Percentiles rank a stretch among this genome's conserved stretches.
Conservation (phyloP, 2,888 invertebrate species). For the Patella pellucida region DNA sequence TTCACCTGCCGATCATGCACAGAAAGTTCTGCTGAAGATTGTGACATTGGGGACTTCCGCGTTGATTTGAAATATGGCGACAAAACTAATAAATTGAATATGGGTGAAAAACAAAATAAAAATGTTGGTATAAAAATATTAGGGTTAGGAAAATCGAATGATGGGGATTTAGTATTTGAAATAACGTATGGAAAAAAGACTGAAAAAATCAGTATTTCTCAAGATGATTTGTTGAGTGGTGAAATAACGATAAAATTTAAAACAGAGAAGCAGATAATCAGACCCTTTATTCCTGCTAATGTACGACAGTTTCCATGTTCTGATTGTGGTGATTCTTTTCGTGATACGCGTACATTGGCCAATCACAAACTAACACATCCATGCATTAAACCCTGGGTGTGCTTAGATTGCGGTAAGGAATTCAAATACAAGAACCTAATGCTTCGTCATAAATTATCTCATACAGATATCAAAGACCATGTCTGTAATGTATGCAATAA, state of each 20-base stretch:
- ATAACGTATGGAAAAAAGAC: not conserved
- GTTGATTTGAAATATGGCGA: not conserved
- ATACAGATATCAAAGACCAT: not conserved
- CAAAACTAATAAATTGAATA: not conserved
- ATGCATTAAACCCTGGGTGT: not conserved
- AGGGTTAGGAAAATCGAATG: not conserved
- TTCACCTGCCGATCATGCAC: not conserved
- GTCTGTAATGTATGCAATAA: not conserved
- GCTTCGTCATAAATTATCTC: not conserved
- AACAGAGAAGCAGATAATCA: not conserved
- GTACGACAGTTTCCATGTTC: not conserved
- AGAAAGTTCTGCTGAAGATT: not conserved
- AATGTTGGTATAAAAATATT: not conserved
- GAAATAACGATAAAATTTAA: not conserved
- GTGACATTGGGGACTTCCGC: not conserved
- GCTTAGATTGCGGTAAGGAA: constrained; percentile 2
- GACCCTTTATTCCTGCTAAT: not conserved
- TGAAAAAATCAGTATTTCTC: not conserved
- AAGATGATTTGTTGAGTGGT: not conserved
- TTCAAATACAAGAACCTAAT: constrained; percentile 1
- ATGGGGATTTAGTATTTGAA: not conserved
- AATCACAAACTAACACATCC: constrained; percentile 1
- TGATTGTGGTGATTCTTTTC: constrained; percentile 5
- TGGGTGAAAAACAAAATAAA: not conserved
- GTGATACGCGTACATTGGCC: not conserved